A percentile compares a stretch with the other conserved stretches of the same genome.
phyloP scores from a whole-genome alignment of 1,140 invertebrate genomes.

The Zaprionus tsacasi region DNA sequence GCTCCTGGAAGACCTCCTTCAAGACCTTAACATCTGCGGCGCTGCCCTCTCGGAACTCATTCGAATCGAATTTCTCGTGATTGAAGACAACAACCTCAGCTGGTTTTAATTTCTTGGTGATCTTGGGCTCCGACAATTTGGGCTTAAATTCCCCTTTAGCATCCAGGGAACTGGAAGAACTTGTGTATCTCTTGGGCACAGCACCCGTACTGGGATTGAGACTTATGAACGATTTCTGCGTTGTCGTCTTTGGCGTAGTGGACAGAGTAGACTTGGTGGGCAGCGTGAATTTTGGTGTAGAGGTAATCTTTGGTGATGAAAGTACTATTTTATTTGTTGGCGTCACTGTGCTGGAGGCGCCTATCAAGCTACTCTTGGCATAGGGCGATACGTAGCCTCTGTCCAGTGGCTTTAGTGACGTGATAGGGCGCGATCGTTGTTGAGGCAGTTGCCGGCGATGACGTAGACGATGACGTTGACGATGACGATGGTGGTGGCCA shows the following conservation, averaged over 20 bases:
- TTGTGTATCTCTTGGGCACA: constrained; percentile 17
- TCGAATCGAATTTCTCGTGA: constrained; percentile 66
- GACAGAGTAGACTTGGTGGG: background rate
- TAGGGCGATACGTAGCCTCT: constrained; percentile 44
- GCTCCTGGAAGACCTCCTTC: constrained; percentile 47
- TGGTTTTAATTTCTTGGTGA: constrained; percentile 58
- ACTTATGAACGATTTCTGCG: constrained; percentile 35
- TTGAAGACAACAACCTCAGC: constrained; percentile 75
- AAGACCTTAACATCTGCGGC: constrained; percentile 64
- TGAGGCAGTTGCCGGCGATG: background rate
- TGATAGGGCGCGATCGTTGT: constrained; percentile 4
- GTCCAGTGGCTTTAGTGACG: constrained; percentile 43
- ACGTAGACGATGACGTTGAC: background rate
- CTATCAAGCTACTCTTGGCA: background rate
- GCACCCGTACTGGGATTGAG: constrained; percentile 18
- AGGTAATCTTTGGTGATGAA: background rate
- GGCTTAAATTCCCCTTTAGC: constrained; percentile 26
- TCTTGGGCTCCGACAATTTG: background rate
- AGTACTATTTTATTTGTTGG: constrained; percentile 3
- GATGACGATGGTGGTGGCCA: constrained; percentile 18
- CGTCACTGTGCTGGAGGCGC: background rate
- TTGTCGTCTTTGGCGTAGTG: background rate
- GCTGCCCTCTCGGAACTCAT: constrained; percentile 64
- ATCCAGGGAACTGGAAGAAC: constrained; percentile 22
- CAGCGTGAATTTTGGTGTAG: background rate